A percentile compares a stretch with the other conserved stretches of the same genome.
phyloP scores from a whole-genome alignment of 2,888 invertebrate species.

The Patella pellucida region DNA sequence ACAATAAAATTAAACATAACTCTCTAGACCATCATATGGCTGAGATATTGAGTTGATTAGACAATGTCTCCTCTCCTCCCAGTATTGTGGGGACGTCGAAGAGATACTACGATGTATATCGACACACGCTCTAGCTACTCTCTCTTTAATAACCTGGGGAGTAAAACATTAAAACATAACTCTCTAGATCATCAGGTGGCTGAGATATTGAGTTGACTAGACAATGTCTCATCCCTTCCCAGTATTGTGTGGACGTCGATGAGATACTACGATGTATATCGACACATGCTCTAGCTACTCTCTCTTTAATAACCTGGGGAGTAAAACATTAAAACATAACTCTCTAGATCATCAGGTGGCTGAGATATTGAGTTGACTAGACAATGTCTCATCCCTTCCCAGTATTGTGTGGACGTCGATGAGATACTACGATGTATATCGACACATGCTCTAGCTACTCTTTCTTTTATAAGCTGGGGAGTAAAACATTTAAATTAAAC shows the following conservation, averaged over 20 bases:
- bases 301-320: slow-evolving; percentile 57
- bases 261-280: slow-evolving; percentile 63
- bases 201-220: no score
- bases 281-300: slow-evolving; percentile 65
- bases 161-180: background rate
- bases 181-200: no score
- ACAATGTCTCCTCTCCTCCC: slow-evolving; percentile 68
- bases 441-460: slow-evolving; percentile 66
- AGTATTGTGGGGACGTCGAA: slow-evolving; percentile 54
- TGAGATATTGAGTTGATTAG: background rate
- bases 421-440: slow-evolving; percentile 64
- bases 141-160: slow-evolving; percentile 57
- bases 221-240: slow-evolving; percentile 51
- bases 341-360: no score
- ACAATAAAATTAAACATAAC: background rate
- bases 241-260: slow-evolving; percentile 54
- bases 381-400: slow-evolving; percentile 66
- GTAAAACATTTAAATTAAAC: no score
- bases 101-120: slow-evolving; percentile 64
- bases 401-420: slow-evolving; percentile 54
- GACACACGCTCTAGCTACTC: slow-evolving; percentile 66
- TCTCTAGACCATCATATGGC: background rate
- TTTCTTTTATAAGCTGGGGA: slow-evolving; percentile 56
- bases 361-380: no score
- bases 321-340: no score